Evolutionary conservation across 2,113 vertebrate species (phyloP).

Genomic region (Aphelocoma coerulescens): DNA sequence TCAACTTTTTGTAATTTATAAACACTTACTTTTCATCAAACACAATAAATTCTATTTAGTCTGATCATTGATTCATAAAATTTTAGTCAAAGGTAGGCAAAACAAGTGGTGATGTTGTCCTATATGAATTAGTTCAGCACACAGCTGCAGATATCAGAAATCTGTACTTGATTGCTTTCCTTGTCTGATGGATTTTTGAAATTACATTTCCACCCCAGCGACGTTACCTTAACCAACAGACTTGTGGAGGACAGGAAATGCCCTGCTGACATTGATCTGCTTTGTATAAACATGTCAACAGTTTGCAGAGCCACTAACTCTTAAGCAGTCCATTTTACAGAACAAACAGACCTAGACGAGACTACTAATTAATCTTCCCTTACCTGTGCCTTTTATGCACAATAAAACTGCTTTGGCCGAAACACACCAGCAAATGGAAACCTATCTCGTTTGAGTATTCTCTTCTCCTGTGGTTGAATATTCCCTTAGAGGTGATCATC

Average conservation of each 20-base stretch:
- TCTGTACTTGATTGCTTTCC: neutral
- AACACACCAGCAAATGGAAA: neutral
- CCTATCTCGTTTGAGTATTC: neutral
- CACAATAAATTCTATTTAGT: neutral
- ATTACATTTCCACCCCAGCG: neutral
- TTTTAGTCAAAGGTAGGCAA: neutral
- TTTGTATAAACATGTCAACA: neutral
- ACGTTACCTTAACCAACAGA: neutral
- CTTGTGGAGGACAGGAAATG: neutral
- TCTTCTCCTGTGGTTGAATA: neutral
- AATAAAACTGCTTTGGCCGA: neutral
- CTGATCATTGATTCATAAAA: neutral
- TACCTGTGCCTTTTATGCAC: neutral
- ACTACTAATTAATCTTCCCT: neutral
- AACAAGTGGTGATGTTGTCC: neutral
- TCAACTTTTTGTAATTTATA: neutral
- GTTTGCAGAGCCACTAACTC: neutral
- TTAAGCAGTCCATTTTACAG: neutral
- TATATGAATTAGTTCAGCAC: neutral
- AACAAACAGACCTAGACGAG: neutral
- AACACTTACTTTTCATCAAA: neutral
- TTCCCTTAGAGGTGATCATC: neutral
- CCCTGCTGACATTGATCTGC: neutral
- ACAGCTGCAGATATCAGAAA: neutral
- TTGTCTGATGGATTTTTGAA: neutral